These are phyloP conservation scores for Mythimna albipuncta DNA, from an alignment of 2,888 invertebrate genomes.

Conservation along the genomic window DNA sequence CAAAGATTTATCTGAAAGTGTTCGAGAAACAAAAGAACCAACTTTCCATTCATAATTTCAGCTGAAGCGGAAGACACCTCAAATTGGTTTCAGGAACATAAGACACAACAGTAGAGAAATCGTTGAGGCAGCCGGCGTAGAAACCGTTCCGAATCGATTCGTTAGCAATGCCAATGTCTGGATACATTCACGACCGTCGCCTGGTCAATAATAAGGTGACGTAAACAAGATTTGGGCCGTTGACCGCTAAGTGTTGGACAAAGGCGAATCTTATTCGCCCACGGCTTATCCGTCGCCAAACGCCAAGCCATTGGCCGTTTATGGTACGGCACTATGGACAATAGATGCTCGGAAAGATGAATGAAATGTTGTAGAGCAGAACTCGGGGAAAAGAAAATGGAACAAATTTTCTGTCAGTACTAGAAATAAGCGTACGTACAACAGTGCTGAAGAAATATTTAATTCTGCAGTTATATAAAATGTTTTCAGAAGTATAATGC, in stretches of 20 bases:
- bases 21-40: conserved; percentile 13
- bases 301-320: conserved; percentile 33
- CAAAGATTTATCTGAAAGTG: conserved; percentile 10
- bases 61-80: conserved; percentile 54
- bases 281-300: conserved; percentile 53
- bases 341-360: conserved; percentile 18
- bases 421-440: not conserved
- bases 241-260: conserved; percentile 78
- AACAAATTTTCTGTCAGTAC: not conserved
- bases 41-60: conserved; percentile 30
- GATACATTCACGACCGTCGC: conserved; percentile 75
- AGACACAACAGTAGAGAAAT: conserved; percentile 70
- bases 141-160: conserved; percentile 82
- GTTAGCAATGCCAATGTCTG: conserved; percentile 77
- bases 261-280: conserved; percentile 73
- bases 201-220: conserved; percentile 78
- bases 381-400: conserved; percentile 5
- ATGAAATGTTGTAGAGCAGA: conserved; percentile 25
- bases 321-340: conserved; percentile 13
- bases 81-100: conserved; percentile 56
- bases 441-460: not conserved
- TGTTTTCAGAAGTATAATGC: not conserved
- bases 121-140: conserved; percentile 69
- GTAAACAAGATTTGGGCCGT: conserved; percentile 80
- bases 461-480: not conserved